Evolutionary conservation across 92 coral and sea anemone genomes (phyloP), one percentile per base, ranked within the genome.

Genomic region (Phenganax subtilis): DNA sequence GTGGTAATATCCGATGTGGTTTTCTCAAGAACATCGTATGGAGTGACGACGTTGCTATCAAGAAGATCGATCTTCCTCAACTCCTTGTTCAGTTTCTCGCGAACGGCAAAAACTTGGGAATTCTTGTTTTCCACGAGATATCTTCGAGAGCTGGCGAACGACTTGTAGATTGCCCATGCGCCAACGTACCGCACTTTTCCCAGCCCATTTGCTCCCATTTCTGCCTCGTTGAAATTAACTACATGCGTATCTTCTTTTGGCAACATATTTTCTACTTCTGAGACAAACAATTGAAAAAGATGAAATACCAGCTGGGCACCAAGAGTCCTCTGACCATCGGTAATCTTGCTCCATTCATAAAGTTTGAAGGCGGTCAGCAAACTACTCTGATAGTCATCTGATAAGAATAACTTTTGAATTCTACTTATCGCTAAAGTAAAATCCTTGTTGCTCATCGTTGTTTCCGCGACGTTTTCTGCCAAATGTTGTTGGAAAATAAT

Each of bases 261-360:
- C 25, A 70, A 53, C 2, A 53, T 53, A 7, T 9, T 70, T 70
- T 70, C 75, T 2, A 70, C 55, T 27, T 70, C 53, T 53, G 75
- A 7, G 28, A 70, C 75, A 70, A 70, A 70, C 17, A 27, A 51
- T 51, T 70, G 54, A 12, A 7, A 51, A 53, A 70, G 75, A 9
- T 70, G 75, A 51, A 70, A 70, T 29, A 53, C 4, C 28, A 70
- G 75, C 75, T 70, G 75, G 9, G 28, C 75, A 70, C 75, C 37
- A 16, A 70, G 75, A 70, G 75, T 70, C 28, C 75, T 70, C 9
- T 51, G 51, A 27, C 75, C 75, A 2, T 70, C 75, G 0, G 0
- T 53, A 70, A 70, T 70, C 53, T 70, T 53, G 16, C 3, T 70
- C 75, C 75, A 70, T 31, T 31, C 14, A 7, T 29, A 7, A 70